phyloP scores from a whole-genome alignment of 2,888 invertebrate genomes.

The Allolobophora icterica region DNA sequence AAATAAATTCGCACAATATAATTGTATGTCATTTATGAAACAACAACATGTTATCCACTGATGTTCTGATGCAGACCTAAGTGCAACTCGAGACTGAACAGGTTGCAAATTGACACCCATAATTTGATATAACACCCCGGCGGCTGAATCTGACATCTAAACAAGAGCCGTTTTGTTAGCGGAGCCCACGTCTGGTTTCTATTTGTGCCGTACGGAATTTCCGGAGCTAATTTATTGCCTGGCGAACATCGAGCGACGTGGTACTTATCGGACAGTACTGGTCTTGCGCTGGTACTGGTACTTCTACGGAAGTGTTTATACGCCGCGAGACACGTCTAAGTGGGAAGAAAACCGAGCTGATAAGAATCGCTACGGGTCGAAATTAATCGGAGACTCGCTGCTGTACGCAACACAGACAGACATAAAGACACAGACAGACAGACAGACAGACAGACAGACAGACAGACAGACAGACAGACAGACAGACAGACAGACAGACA shows the following conservation, averaged over 20 bases:
- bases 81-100: neutral
- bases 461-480: too few relatives aligned
- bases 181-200: neutral
- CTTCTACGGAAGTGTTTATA: constrained; percentile 1
- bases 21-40: neutral
- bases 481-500: too few relatives aligned
- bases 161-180: neutral
- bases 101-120: neutral
- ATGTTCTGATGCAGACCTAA: neutral
- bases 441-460: too few relatives aligned
- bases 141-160: neutral
- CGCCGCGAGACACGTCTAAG: neutral
- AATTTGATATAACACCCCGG: neutral
- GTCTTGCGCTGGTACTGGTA: constrained; percentile 25
- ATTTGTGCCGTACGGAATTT: neutral
- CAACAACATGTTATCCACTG: neutral
- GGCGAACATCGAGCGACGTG: constrained; percentile 1
- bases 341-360: neutral
- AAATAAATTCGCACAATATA: too few relatives aligned
- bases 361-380: neutral
- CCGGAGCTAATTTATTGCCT: neutral
- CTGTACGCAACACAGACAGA: too few relatives aligned
- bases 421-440: too few relatives aligned
- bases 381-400: neutral
- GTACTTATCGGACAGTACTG: constrained; percentile 9